These are phyloP conservation scores for Hydrotaea diabolus DNA, from an alignment of 2,888 invertebrate species.

Conservation along the genomic window DNA sequence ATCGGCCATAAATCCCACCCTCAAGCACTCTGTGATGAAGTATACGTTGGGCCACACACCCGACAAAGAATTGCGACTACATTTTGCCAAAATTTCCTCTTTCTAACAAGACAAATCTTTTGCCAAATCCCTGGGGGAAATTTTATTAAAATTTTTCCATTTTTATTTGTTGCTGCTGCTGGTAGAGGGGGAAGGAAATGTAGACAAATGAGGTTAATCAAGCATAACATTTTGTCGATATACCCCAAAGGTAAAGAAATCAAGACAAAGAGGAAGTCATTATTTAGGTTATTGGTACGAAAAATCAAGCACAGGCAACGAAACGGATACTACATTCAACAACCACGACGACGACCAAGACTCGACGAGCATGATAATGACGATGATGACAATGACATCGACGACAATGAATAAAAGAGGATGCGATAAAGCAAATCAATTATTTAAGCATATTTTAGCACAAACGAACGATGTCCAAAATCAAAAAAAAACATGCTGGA, in stretches of 20 bases:
- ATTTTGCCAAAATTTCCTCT: constrained; percentile 7
- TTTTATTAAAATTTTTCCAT: constrained; percentile 46
- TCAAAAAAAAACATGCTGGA: no score
- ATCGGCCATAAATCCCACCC: neutral
- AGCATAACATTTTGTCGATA: constrained; percentile 50
- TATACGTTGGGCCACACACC: neutral
- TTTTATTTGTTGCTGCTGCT: neutral
- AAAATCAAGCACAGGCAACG: neutral
- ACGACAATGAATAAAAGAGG: constrained; percentile 27
- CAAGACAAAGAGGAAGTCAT: constrained; percentile 65
- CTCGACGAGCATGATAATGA: no score
- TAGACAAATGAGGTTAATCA: constrained; percentile 64
- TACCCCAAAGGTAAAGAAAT: constrained; percentile 54
- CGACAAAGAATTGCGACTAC: neutral
- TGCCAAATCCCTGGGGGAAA: constrained; percentile 43
- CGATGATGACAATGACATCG: neutral
- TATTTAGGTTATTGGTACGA: constrained; percentile 61
- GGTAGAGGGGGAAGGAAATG: constrained; percentile 35
- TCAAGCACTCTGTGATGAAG: neutral
- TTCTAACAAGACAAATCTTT: constrained; percentile 52
- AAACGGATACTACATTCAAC: neutral
- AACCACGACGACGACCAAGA: constrained; percentile 15
- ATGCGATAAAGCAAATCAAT: constrained; percentile 59
- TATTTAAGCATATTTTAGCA: constrained; percentile 62
- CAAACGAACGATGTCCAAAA: no score